A percentile compares a stretch with the other conserved stretches of the same genome.
Conservation (phyloP, 2,888 invertebrate species). For the Pinctada fucata region DNA sequence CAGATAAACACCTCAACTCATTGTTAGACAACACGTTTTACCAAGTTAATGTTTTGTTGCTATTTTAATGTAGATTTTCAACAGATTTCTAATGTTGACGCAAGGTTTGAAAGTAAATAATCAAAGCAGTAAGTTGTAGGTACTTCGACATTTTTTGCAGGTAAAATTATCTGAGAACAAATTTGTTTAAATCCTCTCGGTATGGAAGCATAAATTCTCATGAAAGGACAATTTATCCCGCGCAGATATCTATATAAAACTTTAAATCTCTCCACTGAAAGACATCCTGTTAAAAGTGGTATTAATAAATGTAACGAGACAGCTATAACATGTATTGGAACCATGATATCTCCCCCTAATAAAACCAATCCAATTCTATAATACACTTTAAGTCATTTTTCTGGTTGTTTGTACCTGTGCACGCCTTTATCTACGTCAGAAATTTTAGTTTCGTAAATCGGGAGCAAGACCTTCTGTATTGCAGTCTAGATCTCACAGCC, state of each 20-base stretch:
- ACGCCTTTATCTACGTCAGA: too few relatives aligned
- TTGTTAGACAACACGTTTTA: too few relatives aligned
- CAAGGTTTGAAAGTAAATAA: not conserved
- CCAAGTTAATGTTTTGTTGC: too few relatives aligned
- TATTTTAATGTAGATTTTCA: too few relatives aligned
- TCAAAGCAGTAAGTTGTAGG: not conserved
- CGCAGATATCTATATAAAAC: not conserved
- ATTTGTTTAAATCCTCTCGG: slow-evolving; percentile 11
- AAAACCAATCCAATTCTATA: not conserved
- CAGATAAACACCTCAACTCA: too few relatives aligned
- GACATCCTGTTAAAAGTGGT: not conserved
- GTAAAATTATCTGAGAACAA: not conserved
- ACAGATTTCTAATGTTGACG: not conserved
- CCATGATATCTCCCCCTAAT: slow-evolving; percentile 2
- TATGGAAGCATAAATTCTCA: slow-evolving; percentile 18
- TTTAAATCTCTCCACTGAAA: not conserved
- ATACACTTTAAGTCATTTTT: slow-evolving; percentile 5
- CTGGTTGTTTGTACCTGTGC: too few relatives aligned
- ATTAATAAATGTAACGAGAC: slow-evolving; percentile 1
- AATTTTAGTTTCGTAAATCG: too few relatives aligned
- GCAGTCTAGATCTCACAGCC: too few relatives aligned
- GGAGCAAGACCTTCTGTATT: too few relatives aligned
- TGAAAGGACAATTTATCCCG: slow-evolving; percentile 1
- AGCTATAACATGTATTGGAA: not conserved
- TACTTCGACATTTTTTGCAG: not conserved